Evolutionary conservation across 1,140 invertebrate species (phyloP).

Genomic region (Pseudomyrmex dendroicus): DNA sequence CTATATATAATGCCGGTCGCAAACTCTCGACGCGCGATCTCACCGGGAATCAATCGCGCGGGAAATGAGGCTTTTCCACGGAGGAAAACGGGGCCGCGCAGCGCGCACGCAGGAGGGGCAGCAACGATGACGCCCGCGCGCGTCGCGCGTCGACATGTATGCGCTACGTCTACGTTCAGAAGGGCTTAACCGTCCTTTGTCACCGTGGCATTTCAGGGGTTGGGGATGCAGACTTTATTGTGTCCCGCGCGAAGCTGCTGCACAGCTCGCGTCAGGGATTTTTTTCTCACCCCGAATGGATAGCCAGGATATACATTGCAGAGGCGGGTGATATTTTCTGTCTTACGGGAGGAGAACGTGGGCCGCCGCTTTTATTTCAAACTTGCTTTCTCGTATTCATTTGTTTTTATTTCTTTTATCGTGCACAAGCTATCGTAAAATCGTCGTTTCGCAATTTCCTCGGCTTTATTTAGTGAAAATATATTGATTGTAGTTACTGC

Average conservation of each 20-base stretch:
- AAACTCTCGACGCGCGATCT: slow-evolving; percentile 39
- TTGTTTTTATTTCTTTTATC: slow-evolving; percentile 1
- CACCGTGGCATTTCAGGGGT: slow-evolving; percentile 76
- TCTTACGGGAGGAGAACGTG: slow-evolving; percentile 1
- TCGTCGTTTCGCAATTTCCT: not conserved
- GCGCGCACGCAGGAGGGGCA: slow-evolving; percentile 15
- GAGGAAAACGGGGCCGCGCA: slow-evolving; percentile 14
- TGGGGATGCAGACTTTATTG: slow-evolving; percentile 79
- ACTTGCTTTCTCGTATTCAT: not conserved
- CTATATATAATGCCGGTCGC: slow-evolving; percentile 52
- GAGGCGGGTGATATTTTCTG: slow-evolving; percentile 54
- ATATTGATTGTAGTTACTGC: not conserved
- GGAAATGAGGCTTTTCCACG: slow-evolving; percentile 44
- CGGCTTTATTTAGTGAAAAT: not conserved
- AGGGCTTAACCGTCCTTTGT: slow-evolving; percentile 81
- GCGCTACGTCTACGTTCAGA: slow-evolving; percentile 78
- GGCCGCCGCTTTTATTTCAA: slow-evolving; percentile 46
- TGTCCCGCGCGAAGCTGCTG: slow-evolving; percentile 73
- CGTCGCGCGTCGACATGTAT: slow-evolving; percentile 58
- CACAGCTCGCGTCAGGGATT: slow-evolving; percentile 73
- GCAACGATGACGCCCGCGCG: slow-evolving; percentile 34
- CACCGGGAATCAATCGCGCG: slow-evolving; percentile 67
- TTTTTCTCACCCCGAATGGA: slow-evolving; percentile 60
- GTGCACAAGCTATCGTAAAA: not conserved
- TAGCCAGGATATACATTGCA: slow-evolving; percentile 12